Percentiles rank a stretch among this genome's conserved stretches.
These are phyloP conservation scores for Ricordea florida DNA, from an alignment of 92 coral and sea anemone species.

Conservation along the genomic window DNA sequence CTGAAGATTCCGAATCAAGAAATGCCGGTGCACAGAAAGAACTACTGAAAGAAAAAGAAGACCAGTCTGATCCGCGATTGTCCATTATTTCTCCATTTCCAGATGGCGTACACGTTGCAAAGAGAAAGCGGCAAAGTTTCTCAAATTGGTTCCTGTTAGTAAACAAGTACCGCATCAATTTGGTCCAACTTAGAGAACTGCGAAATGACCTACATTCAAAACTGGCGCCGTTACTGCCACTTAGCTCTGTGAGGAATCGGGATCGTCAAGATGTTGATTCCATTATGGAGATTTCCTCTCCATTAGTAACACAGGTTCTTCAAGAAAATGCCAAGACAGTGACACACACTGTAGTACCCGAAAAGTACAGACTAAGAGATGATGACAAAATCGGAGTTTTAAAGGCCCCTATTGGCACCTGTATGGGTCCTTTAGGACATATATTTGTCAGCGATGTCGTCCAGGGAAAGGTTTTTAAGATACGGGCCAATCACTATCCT, in stretches of 20 bases:
- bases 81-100: conserved; percentile 38
- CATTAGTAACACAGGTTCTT: conserved; percentile 33
- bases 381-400: conserved; percentile 66
- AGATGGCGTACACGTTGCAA: conserved; percentile 41
- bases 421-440: no score
- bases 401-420: conserved; percentile 53
- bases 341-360: conserved; percentile 60
- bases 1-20: conserved; percentile 67
- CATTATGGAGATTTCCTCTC: conserved; percentile 38
- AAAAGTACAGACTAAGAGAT: conserved; percentile 64
- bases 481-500: no score
- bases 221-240: conserved; percentile 47
- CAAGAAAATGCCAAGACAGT: conserved; percentile 35
- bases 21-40: conserved; percentile 64
- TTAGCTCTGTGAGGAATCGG: conserved; percentile 58
- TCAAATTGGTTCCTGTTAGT: conserved; percentile 58
- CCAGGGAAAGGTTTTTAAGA: no score
- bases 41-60: conserved; percentile 45
- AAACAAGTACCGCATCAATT: conserved; percentile 32
- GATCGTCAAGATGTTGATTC: conserved; percentile 75
- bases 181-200: conserved; percentile 56
- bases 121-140: conserved; percentile 51
- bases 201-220: conserved; percentile 61
- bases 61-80: conserved; percentile 25
- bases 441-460: no score